Evolutionary conservation across 1,140 invertebrate genomes (phyloP).

Genomic region (Drosophila hydei): DNA sequence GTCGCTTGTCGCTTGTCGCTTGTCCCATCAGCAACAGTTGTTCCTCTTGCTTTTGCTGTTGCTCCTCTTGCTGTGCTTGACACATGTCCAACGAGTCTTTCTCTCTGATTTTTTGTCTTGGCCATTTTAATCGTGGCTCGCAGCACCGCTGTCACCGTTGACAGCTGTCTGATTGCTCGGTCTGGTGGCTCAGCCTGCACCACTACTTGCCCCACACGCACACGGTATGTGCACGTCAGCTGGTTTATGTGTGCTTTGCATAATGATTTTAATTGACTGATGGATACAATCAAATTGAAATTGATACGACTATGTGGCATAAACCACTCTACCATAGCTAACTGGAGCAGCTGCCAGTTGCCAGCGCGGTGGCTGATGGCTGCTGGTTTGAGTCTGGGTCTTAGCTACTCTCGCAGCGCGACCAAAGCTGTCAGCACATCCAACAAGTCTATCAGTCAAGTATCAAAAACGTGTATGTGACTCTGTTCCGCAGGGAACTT

Average conservation of each 20-base stretch:
- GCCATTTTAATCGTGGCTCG: conserved; percentile 42
- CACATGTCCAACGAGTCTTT: conserved; percentile 43
- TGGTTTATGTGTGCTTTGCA: conserved; percentile 46
- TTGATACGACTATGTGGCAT: conserved; percentile 30
- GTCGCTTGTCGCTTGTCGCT: conserved; percentile 11
- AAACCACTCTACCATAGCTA: conserved; percentile 4
- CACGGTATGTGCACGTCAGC: conserved; percentile 15
- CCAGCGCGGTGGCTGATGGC: not conserved
- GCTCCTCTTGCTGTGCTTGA: conserved; percentile 37
- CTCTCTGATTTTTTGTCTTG: conserved; percentile 7
- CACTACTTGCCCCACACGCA: not conserved
- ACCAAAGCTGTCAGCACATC: conserved; percentile 52
- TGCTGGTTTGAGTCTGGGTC: conserved; percentile 34
- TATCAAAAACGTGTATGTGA: conserved; percentile 51
- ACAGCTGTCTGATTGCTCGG: conserved; percentile 56
- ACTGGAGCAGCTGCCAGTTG: conserved; percentile 21
- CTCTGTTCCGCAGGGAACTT: conserved; percentile 29
- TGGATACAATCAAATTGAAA: conserved; percentile 50
- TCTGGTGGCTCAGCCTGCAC: conserved; percentile 28
- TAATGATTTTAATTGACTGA: conserved; percentile 58
- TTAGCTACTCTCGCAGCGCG: conserved; percentile 35
- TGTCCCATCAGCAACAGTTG: conserved; percentile 22
- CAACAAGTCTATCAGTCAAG: conserved; percentile 78
- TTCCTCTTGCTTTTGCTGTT: not conserved
- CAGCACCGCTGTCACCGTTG: conserved; percentile 51